These are phyloP conservation scores for Otocyon megalotis DNA, from an alignment of 2,113 vertebrate genomes.

Conservation along the genomic window DNA sequence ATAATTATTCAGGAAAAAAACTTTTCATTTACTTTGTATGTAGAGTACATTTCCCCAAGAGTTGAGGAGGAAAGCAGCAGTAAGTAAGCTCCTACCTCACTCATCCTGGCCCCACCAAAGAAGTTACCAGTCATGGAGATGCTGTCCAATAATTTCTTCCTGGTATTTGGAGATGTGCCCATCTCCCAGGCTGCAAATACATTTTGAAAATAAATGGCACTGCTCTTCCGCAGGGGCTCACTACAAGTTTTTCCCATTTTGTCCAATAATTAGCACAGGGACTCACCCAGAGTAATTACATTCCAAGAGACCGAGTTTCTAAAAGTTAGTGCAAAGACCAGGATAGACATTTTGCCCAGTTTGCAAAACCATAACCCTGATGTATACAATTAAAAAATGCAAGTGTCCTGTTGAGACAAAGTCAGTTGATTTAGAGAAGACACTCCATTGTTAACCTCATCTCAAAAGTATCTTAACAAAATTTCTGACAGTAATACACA, in stretches of 20 bases:
- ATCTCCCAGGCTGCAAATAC: not conserved
- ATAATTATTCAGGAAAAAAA: not conserved
- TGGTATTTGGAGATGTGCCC: not conserved
- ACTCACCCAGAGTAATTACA: not conserved
- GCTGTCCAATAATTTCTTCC: not conserved
- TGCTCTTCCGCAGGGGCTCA: not conserved
- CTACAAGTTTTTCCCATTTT: slow-evolving; percentile 15
- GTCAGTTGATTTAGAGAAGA: slow-evolving; percentile 42
- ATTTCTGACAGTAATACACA: slow-evolving; percentile 36
- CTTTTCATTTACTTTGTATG: not conserved
- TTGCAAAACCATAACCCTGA: not conserved
- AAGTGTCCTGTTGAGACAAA: not conserved
- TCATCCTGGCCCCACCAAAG: not conserved
- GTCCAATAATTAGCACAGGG: not conserved
- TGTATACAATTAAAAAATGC: not conserved
- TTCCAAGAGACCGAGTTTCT: not conserved
- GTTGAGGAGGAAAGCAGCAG: not conserved
- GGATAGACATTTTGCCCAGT: not conserved
- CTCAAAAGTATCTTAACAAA: slow-evolving; percentile 47
- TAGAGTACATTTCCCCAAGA: not conserved
- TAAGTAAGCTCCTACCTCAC: not conserved
- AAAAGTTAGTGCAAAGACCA: not conserved
- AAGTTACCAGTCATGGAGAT: not conserved
- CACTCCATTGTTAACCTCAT: slow-evolving; percentile 4
- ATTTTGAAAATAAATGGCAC: slow-evolving; percentile 43